These are phyloP conservation scores for Tetramorium alpestre DNA, from an alignment of 1,140 invertebrate species.

Conservation along the genomic window DNA sequence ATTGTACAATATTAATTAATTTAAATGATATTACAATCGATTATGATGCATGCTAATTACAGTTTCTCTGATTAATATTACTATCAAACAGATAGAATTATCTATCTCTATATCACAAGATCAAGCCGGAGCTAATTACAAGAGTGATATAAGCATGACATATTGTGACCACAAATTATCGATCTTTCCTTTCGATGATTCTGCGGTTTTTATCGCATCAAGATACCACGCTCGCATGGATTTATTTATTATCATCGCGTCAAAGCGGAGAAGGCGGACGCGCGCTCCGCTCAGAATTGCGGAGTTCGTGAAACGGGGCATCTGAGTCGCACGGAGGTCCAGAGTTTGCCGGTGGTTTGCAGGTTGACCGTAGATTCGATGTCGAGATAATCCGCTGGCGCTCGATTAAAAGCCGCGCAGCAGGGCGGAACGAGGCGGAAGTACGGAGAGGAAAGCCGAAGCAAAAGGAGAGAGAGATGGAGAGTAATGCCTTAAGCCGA, in stretches of 20 bases:
- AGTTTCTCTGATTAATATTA: not conserved
- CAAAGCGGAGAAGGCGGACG: slow-evolving; percentile 12
- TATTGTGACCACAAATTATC: not conserved
- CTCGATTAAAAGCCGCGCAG: slow-evolving; percentile 71
- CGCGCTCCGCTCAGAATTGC: not conserved
- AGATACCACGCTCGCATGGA: not conserved
- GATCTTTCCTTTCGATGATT: not conserved
- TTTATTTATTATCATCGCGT: not conserved
- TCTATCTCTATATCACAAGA: not conserved
- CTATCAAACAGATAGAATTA: not conserved
- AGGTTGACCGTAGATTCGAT: slow-evolving; percentile 55
- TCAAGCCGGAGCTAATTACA: not conserved
- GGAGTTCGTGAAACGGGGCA: slow-evolving; percentile 30
- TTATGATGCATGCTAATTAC: not conserved
- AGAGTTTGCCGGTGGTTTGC: slow-evolving; percentile 41
- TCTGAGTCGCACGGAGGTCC: slow-evolving; percentile 33
- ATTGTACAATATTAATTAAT: not conserved
- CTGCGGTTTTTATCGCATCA: not conserved
- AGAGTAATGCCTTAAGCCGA: slow-evolving; percentile 63
- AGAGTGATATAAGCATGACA: not conserved
- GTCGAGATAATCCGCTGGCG: slow-evolving; percentile 63
- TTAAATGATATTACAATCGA: slow-evolving; percentile 17
- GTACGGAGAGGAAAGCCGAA: slow-evolving; percentile 27
- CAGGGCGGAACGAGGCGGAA: slow-evolving; percentile 61
- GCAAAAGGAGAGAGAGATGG: not conserved